Evolutionary conservation across 1,140 invertebrate species (phyloP), one percentile per base, ranked within the genome.

Genomic region (Drosophila varians): DNA sequence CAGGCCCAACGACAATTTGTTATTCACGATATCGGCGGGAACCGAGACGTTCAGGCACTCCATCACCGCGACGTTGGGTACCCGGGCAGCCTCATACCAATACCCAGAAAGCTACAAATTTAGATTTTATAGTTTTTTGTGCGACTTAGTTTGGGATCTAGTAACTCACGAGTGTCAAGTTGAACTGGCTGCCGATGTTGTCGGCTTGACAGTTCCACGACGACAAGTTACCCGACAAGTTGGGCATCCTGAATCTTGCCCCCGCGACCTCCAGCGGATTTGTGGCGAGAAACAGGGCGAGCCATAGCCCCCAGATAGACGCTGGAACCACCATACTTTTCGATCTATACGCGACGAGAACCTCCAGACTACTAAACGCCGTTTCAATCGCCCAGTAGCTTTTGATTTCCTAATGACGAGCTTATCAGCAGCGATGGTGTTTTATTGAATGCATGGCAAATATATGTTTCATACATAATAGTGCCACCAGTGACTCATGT

Each of bases 61-160:
- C 16, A 82, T 18, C 0, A 68, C 57, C 21, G 48, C 31, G 6
- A 19, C 19, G 21, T 54, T 57, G 14, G 78, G 78, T 4, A 58
- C 54, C 14, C 77, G 57, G 2, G 34, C 57, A 11, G 42, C 31
- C 26, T 82, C 78, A 23, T 74, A 77, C 78, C 78, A 82, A 6
- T 42, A 40, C 4, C 78, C 77, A 14, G 61, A 47, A 1, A 82
- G 8, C 77, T 80, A 1, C 3, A 3, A 23, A 16, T 1, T 16
- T 4, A 16, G 0, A 14, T 0, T 4, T 5, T 0, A n/a, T n/a
- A 12, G 38, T 19, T 42, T 11, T 42, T 7, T 19, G 38, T 0
- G 38, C 4, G 4, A 4, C 12, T 36, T 28, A 1, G 19, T 25
- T 7, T 16, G 23, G 1, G 2, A 38, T 8, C 1, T 4, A 5